phyloP scores from a whole-genome alignment of 2,113 vertebrate genomes.

The Plotosus lineatus region DNA sequence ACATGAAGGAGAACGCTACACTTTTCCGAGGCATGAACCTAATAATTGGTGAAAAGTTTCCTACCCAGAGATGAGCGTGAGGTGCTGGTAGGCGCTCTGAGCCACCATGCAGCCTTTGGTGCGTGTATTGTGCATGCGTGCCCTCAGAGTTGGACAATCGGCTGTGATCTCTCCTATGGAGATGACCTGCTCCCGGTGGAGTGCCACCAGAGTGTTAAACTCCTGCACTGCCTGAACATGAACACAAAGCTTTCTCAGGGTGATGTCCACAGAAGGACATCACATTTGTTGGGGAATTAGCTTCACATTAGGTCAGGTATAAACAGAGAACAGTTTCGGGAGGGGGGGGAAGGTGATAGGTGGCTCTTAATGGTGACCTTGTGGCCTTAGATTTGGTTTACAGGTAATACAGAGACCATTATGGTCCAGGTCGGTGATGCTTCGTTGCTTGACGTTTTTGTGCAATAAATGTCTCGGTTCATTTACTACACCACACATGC shows the following conservation, averaged over 20 bases:
- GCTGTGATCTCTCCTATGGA: conserved; percentile 89
- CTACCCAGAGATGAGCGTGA: conserved; percentile 88
- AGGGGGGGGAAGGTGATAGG: not conserved
- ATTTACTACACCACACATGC: not conserved
- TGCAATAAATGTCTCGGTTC: not conserved
- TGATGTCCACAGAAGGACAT: not conserved
- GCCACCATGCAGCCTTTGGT: conserved; percentile 90
- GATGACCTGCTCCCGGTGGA: conserved; percentile 94
- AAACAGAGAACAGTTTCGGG: not conserved
- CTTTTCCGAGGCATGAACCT: not conserved
- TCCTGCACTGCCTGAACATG: conserved; percentile 90
- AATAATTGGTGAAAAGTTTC: conserved; percentile 40
- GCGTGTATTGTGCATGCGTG: conserved; percentile 89
- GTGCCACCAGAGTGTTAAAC: conserved; percentile 94
- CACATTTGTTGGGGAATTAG: too few relatives aligned
- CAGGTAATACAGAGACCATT: not conserved
- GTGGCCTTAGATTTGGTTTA: not conserved
- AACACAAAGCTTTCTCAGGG: conserved; percentile 56
- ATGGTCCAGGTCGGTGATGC: not conserved
- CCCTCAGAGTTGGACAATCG: conserved; percentile 84
- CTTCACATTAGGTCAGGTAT: not conserved
- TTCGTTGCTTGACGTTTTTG: not conserved
- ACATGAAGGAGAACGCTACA: not conserved
- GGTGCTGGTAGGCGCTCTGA: conserved; percentile 86
- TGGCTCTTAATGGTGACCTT: conserved; percentile 1